Conservation (phyloP, 2,797 vertebrate genomes). For the Amblyopsis hoosieri region DNA sequence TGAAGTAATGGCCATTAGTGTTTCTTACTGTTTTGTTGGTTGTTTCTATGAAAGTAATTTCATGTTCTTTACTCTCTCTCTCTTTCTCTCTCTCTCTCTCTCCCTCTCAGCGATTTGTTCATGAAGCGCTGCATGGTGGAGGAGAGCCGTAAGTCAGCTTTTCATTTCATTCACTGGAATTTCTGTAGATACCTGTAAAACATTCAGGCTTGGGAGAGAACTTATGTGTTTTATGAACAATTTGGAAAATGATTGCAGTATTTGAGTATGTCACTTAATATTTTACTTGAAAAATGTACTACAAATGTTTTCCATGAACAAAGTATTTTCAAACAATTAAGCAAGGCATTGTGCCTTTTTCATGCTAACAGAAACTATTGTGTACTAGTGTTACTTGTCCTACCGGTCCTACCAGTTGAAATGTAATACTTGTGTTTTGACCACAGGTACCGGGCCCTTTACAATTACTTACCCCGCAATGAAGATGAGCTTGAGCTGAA, state of each 20-base stretch:
- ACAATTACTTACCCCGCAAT: conserved; percentile 95
- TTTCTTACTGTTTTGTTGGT: conserved; percentile 4
- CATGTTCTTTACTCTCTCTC: background rate
- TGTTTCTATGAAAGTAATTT: conserved; percentile 3
- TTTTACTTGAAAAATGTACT: too few species aligned
- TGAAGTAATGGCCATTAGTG: conserved; percentile 1
- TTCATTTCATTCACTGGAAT: background rate
- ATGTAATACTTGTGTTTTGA: conserved; percentile 7
- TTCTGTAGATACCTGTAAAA: too few species aligned
- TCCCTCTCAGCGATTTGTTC: conserved; percentile 68
- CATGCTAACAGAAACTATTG: background rate
- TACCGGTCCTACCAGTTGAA: background rate
- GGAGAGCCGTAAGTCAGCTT: conserved; percentile 78
- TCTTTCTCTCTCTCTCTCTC: conserved; percentile 8
- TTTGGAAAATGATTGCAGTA: too few species aligned
- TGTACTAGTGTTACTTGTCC: background rate
- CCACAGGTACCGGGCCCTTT: conserved; percentile 92
- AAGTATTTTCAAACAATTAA: too few species aligned
- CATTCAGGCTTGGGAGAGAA: too few species aligned
- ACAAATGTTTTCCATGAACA: too few species aligned
- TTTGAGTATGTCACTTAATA: too few species aligned
- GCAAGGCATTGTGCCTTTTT: background rate
- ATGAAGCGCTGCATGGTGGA: conserved; percentile 73
- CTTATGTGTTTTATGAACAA: too few species aligned
- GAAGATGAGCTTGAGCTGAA: conserved; percentile 97